phyloP scores from a whole-genome alignment of 2,113 vertebrate species.

The Leucosticte australis region DNA sequence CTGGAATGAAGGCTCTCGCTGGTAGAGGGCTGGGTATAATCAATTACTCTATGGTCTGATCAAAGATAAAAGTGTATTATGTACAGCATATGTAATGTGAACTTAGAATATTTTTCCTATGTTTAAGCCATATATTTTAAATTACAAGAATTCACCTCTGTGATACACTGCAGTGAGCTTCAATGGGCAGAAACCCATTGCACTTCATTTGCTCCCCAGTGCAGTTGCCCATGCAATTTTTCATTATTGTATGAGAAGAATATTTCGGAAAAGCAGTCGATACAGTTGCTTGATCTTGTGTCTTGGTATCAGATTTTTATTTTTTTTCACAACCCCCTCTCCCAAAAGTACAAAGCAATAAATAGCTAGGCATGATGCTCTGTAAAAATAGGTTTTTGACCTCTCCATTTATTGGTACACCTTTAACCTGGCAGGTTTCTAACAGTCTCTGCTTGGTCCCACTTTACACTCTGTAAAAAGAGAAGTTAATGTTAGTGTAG shows the following conservation, averaged over 20 bases:
- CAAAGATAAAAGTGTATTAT: not conserved
- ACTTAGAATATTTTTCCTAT: not conserved
- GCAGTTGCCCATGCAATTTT: not conserved
- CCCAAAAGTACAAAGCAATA: constrained; percentile 18
- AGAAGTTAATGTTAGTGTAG: not conserved
- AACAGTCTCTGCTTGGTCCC: not conserved
- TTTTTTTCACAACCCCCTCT: not conserved
- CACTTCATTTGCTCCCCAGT: not conserved
- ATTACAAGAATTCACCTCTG: not conserved
- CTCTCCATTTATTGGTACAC: not conserved
- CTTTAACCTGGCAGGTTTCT: not conserved
- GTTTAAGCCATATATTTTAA: not conserved
- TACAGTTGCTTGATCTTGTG: not conserved
- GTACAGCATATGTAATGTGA: not conserved
- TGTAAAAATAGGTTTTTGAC: constrained; percentile 1
- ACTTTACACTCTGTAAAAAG: not conserved
- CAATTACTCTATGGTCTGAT: not conserved
- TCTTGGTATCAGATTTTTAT: not conserved
- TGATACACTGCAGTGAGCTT: not conserved
- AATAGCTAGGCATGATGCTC: not conserved
- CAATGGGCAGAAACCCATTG: not conserved
- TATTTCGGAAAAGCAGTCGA: not conserved
- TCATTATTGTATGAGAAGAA: not conserved
- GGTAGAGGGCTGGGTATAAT: not conserved
- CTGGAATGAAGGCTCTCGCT: not conserved